Percentiles rank a stretch among this genome's conserved stretches.
These are phyloP conservation scores for Hucho hucho DNA, from an alignment of 2,113 vertebrate species.

Conservation along the genomic window DNA sequence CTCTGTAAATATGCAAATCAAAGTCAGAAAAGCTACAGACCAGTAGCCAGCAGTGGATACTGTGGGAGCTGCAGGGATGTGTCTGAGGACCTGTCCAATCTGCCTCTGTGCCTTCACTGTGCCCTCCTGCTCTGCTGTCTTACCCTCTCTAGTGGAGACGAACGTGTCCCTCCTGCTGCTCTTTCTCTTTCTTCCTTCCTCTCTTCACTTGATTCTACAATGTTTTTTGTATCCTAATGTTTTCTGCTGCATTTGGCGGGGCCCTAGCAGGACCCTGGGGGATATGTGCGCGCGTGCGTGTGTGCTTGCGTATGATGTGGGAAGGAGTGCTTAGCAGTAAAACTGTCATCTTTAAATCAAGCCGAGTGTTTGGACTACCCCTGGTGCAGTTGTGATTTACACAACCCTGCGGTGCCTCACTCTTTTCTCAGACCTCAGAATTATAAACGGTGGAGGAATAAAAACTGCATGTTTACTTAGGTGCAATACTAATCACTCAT, in stretches of 20 bases:
- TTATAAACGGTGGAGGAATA: slow-evolving; percentile 10
- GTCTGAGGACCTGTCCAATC: no score
- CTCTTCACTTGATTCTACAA: background rate
- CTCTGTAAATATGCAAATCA: no score
- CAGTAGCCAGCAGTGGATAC: no score
- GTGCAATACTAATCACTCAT: slow-evolving; percentile 13
- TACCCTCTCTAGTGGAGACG: background rate
- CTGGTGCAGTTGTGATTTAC: slow-evolving; percentile 41
- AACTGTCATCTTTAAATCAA: slow-evolving; percentile 51
- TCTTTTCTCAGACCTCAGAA: no score
- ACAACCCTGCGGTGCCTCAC: slow-evolving; percentile 6
- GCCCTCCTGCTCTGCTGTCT: background rate
- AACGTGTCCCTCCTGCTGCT: no score
- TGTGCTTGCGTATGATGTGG: slow-evolving; percentile 19
- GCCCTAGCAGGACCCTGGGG: background rate
- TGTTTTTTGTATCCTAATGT: slow-evolving; percentile 14
- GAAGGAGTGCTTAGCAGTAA: slow-evolving; percentile 36
- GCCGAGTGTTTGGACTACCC: slow-evolving; percentile 38
- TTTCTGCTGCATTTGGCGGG: slow-evolving; percentile 35
- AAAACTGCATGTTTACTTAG: slow-evolving; percentile 8
- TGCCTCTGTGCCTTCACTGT: background rate
- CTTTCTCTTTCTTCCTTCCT: no score
- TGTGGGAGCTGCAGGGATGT: no score
- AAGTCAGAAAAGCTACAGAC: no score
- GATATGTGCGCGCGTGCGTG: background rate